Conservation (phyloP, 2,113 vertebrate species). For the Datnioides undecimradiatus region DNA sequence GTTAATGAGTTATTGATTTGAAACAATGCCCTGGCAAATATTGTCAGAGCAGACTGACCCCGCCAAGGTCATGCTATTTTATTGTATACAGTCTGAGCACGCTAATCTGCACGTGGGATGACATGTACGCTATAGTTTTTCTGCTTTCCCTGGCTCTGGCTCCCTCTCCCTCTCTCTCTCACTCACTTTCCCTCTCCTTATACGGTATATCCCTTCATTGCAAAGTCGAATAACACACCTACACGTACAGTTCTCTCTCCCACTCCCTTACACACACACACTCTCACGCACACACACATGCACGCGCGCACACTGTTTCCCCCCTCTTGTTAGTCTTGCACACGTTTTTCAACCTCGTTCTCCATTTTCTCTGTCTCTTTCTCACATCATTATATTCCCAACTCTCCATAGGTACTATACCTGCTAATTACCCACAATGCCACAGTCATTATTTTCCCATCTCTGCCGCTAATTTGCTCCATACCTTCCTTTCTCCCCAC, state of each 20-base stretch:
- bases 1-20: constrained; percentile 99
- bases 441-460: constrained; percentile 83
- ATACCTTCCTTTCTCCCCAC: constrained; percentile 67
- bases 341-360: constrained; percentile 77
- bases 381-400: constrained; percentile 81
- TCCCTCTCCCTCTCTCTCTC: constrained; percentile 58
- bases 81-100: constrained; percentile 80
- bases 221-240: constrained; percentile 59
- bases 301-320: constrained; percentile 14
- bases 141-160: constrained; percentile 15
- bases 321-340: constrained; percentile 69
- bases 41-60: constrained; percentile 89
- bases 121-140: constrained; percentile 61
- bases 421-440: constrained; percentile 84
- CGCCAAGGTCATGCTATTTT: constrained; percentile 88
- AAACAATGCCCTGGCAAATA: constrained; percentile 98
- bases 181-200: constrained; percentile 31
- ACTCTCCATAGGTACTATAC: constrained; percentile 79
- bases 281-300: constrained; percentile 7
- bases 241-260: constrained; percentile 49
- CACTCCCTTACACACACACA: constrained; percentile 1
- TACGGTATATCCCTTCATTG: constrained; percentile 59
- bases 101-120: constrained; percentile 74
- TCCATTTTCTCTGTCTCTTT: constrained; percentile 70
- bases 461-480: constrained; percentile 79